Evolutionary conservation across 2,888 invertebrate genomes (phyloP), one percentile per base, ranked within the genome.

Genomic region (Epirrhoe alternata): DNA sequence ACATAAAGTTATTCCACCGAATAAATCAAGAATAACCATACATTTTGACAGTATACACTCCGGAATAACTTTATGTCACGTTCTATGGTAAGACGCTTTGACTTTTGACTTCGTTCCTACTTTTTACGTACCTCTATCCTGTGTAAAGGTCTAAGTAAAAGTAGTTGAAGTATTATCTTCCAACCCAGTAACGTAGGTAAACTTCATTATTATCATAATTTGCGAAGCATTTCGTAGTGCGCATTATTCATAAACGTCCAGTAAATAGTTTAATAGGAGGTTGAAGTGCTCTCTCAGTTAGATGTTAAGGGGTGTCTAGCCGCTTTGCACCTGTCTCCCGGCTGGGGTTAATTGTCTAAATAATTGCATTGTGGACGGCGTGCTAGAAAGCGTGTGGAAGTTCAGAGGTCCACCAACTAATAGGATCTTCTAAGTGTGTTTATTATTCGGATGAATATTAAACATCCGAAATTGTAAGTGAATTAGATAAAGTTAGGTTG

Each of bases 261-360:
- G 63, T 68, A 64, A 68, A 68, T 64, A 68, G 61, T 64, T 64
- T 64, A 64, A 68, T 45, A 57, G 57, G 60, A 42, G 68, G 64
- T 53, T 68, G 57, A 60, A 68, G 68, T 54, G 64, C 50, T 51
- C 67, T 54, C 59, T 67, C 52, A 67, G 60, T 67, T 56, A 67
- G 64, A 59, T 57, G 60, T 64, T 49, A 61, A 61, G 49, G 60
- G 64, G 52, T 64, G 68, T 68, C 54, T 67, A 62, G 56, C 60
- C 68, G 59, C 38, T 71, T 65, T 61, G 68, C 74, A 87, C 88
- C 87, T 88, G 88, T 80, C 84, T 82, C 74, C 66, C 33, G 74
- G 79, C 74, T 69, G 68, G 67, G 75, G 75, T 84, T 87, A 87
- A 88, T 88, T 86, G 86, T 86, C 85, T 84, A 82, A 86, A 86